These are phyloP conservation scores for Tetragonula carbonaria DNA, from an alignment of 2,888 invertebrate genomes.

Conservation along the genomic window DNA sequence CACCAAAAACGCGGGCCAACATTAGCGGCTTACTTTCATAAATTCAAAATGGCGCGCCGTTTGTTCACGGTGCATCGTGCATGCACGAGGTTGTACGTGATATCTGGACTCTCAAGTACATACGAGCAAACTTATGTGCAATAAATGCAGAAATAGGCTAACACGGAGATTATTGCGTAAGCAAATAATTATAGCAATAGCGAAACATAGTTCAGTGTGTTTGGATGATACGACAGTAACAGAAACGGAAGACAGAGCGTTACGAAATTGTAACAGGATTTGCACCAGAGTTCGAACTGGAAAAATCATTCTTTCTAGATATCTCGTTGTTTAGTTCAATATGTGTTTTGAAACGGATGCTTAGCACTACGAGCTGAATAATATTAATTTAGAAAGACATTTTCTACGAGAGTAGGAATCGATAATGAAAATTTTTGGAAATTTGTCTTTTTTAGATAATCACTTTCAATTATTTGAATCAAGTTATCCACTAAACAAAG, in stretches of 20 bases:
- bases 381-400: background rate
- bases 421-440: too few species aligned
- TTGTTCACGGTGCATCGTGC: constrained; percentile 24
- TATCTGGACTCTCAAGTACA: constrained; percentile 49
- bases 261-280: background rate
- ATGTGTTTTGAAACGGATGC: background rate
- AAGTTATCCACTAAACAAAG: too few species aligned
- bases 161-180: background rate
- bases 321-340: background rate
- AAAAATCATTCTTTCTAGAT: background rate
- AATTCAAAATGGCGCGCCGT: constrained; percentile 11
- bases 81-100: constrained; percentile 61
- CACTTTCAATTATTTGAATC: too few species aligned
- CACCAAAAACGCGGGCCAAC: constrained; percentile 78
- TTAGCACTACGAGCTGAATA: background rate
- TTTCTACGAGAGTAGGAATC: background rate
- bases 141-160: background rate
- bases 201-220: background rate
- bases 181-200: background rate
- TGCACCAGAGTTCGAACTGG: background rate
- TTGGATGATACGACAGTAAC: background rate
- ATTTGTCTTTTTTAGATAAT: too few species aligned
- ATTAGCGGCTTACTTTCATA: constrained; percentile 16
- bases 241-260: too few species aligned
- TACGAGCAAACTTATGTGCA: background rate